These are phyloP conservation scores for Toxostoma redivivum DNA, from an alignment of 2,113 vertebrate species.

Conservation along the genomic window DNA sequence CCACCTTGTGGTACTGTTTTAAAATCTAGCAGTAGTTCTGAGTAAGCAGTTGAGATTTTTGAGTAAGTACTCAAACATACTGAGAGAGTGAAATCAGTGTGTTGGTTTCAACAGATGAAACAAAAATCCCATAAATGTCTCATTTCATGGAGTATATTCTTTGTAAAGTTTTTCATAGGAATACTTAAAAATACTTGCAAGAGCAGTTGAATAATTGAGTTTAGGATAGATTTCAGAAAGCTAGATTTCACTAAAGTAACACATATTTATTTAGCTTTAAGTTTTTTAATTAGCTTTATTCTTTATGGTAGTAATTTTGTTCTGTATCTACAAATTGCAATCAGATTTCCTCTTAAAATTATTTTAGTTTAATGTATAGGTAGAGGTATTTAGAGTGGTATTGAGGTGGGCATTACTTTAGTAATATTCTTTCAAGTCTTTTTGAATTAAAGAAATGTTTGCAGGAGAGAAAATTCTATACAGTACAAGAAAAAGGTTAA, in stretches of 20 bases:
- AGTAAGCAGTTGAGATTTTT: not conserved
- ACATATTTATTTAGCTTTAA: not conserved
- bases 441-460: not conserved
- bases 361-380: not conserved
- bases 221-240: not conserved
- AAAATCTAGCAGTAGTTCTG: not conserved
- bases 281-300: not conserved
- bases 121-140: not conserved
- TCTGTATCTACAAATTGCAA: not conserved
- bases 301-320: not conserved
- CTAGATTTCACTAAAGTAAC: not conserved
- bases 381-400: not conserved
- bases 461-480: not conserved
- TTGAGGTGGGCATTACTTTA: fast-evolving
- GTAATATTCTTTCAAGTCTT: not conserved
- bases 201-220: not conserved
- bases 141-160: not conserved
- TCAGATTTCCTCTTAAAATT: not conserved
- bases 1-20: not conserved
- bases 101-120: not conserved
- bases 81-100: not conserved
- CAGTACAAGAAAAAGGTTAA: not conserved
- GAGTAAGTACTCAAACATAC: not conserved
- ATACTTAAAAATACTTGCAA: not conserved
- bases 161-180: not conserved